phyloP scores from a whole-genome alignment of 2,113 vertebrate genomes.

The Rhynchopsitta pachyrhyncha region DNA sequence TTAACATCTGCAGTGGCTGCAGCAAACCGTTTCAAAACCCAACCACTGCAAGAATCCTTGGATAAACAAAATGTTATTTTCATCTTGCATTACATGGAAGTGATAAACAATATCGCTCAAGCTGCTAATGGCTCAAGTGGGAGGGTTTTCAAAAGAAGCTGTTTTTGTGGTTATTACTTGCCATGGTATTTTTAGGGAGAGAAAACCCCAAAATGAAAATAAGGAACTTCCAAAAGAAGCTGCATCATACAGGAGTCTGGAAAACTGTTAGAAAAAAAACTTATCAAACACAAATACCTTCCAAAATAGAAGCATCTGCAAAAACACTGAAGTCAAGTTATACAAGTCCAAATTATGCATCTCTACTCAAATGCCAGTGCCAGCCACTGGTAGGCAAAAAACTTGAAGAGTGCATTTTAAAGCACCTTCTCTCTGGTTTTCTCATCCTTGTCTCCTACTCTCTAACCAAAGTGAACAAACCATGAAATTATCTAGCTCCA shows the following conservation, averaged over 20 bases:
- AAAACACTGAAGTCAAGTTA: not conserved
- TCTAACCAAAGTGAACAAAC: slow-evolving; percentile 50
- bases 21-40: not conserved
- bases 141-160: not conserved
- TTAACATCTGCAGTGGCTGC: not conserved
- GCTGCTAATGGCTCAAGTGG: not conserved
- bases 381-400: not conserved
- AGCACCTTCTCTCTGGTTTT: slow-evolving; percentile 10
- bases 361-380: not conserved
- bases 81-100: not conserved
- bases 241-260: not conserved
- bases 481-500: slow-evolving; percentile 62
- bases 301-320: not conserved
- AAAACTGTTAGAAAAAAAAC: not conserved
- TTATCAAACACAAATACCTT: not conserved
- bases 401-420: not conserved
- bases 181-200: not conserved
- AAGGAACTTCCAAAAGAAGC: not conserved
- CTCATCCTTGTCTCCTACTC: not conserved
- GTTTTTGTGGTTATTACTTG: not conserved
- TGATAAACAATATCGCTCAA: not conserved
- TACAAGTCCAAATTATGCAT: not conserved
- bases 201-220: not conserved
- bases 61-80: not conserved
- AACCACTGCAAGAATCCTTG: not conserved